A percentile compares a stretch with the other conserved stretches of the same genome.
These are phyloP conservation scores for Drosophila bunnanda DNA, from an alignment of 2,888 invertebrate species.

Conservation along the genomic window DNA sequence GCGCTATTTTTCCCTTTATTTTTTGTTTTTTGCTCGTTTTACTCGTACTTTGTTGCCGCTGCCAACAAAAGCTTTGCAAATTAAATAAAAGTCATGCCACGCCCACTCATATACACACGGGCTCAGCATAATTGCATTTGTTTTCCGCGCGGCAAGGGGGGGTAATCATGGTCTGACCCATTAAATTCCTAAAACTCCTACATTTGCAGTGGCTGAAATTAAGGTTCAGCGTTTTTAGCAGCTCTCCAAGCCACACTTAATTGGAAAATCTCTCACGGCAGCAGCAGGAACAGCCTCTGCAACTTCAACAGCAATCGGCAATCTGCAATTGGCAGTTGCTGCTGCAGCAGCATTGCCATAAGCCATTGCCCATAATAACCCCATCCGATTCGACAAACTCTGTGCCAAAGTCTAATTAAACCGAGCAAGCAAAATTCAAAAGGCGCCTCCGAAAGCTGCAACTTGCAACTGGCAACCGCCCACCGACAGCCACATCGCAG, in stretches of 20 bases:
- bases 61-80: constrained; percentile 58
- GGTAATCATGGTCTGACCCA: constrained; percentile 54
- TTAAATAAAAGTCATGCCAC: constrained; percentile 58
- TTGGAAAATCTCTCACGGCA: constrained; percentile 78
- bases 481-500: constrained; percentile 42
- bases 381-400: constrained; percentile 50
- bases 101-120: constrained; percentile 55
- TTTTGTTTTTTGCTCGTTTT: constrained; percentile 17
- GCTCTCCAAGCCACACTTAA: constrained; percentile 61
- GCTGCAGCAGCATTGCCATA: constrained; percentile 55
- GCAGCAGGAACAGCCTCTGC: constrained; percentile 27
- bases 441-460: constrained; percentile 35
- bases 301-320: constrained; percentile 34
- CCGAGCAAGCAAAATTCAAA: constrained; percentile 52
- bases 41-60: constrained; percentile 47
- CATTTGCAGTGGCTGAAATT: constrained; percentile 29
- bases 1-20: constrained; percentile 36
- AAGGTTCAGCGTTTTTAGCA: constrained; percentile 20
- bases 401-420: constrained; percentile 67
- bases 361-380: constrained; percentile 54
- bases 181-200: constrained; percentile 37
- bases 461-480: constrained; percentile 44
- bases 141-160: constrained; percentile 23
- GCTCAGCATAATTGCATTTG: constrained; percentile 65
- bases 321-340: constrained; percentile 53